Evolutionary conservation across 2,888 invertebrate genomes (phyloP).

Genomic region (Arrhopalites spinosus): DNA sequence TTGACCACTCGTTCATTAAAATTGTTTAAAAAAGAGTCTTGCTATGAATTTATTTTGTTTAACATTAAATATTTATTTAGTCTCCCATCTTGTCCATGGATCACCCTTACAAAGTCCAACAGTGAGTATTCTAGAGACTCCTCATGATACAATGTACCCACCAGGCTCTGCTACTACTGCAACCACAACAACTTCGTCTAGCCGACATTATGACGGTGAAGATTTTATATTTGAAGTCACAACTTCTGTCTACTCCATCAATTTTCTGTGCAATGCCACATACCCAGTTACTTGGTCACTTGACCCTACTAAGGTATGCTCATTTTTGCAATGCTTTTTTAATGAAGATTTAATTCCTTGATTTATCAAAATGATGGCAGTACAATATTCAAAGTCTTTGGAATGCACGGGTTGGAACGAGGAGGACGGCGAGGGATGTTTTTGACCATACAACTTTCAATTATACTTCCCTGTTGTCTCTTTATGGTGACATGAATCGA

Average conservation of each 20-base stretch:
- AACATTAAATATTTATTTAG: too few relatives aligned
- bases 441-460: constrained; percentile 7
- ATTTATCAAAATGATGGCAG: not conserved
- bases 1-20: too few relatives aligned
- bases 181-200: too few relatives aligned
- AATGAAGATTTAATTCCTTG: not conserved
- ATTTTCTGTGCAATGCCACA: not conserved
- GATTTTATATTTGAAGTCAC: not conserved
- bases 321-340: not conserved
- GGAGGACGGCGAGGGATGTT: not conserved
- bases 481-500: not conserved
- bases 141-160: not conserved
- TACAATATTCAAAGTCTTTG: not conserved
- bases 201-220: not conserved
- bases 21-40: too few relatives aligned
- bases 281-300: not conserved
- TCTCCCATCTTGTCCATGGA: too few relatives aligned
- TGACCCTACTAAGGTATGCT: not conserved
- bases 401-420: not conserved
- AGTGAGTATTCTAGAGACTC: too few relatives aligned
- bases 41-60: too few relatives aligned
- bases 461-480: not conserved
- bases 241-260: not conserved
- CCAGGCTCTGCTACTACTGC: too few relatives aligned
- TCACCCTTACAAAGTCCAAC: too few relatives aligned